phyloP scores from a whole-genome alignment of 2,888 invertebrate genomes.

The Drosophila birchii region DNA sequence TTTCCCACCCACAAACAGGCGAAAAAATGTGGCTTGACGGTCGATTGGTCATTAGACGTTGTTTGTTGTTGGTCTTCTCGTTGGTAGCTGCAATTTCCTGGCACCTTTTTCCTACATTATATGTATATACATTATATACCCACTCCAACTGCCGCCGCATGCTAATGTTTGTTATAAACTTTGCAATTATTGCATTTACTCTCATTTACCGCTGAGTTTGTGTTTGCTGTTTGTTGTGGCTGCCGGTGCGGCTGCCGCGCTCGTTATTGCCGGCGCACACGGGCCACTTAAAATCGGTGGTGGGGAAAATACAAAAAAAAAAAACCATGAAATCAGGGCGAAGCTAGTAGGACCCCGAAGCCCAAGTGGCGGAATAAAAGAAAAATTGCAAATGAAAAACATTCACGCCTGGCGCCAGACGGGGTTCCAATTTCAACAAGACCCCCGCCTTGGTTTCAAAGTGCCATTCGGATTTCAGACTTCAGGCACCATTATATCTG shows the following conservation, averaged over 20 bases:
- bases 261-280: conserved; percentile 71
- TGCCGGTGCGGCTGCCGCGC: conserved; percentile 27
- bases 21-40: conserved; percentile 52
- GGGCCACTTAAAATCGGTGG: conserved; percentile 70
- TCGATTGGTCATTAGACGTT: conserved; percentile 44
- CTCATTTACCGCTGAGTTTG: conserved; percentile 70
- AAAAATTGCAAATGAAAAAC: conserved; percentile 69
- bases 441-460: conserved; percentile 6
- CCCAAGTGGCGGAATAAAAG: conserved; percentile 34
- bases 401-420: conserved; percentile 78
- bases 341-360: conserved; percentile 18
- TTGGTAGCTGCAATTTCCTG: conserved; percentile 72
- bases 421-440: conserved; percentile 32
- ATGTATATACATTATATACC: background rate
- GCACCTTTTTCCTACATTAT: conserved; percentile 16
- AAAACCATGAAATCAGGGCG: conserved; percentile 20
- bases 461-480: conserved; percentile 11
- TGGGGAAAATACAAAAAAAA: conserved; percentile 43
- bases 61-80: conserved; percentile 45
- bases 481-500: background rate
- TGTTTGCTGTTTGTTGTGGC: conserved; percentile 32
- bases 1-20: conserved; percentile 26
- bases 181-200: conserved; percentile 82
- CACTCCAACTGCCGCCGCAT: conserved; percentile 14
- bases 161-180: conserved; percentile 77